phyloP scores from a whole-genome alignment of 2,113 vertebrate genomes.

The Ursus arctos region DNA sequence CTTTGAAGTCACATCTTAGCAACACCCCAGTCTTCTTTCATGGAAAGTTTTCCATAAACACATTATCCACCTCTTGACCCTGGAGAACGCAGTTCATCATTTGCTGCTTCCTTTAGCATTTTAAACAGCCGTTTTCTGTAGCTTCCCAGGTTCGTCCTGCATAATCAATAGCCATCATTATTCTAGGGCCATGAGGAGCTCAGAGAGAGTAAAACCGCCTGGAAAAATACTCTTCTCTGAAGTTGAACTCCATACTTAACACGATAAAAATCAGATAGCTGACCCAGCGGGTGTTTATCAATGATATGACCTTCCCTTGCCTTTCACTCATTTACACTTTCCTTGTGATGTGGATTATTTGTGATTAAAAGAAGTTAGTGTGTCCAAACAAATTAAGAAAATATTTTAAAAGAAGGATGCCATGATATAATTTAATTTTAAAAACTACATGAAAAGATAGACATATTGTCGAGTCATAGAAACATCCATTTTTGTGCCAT shows the following conservation, averaged over 20 bases:
- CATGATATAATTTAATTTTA: not conserved
- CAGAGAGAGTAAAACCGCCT: constrained; percentile 6
- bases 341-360: not conserved
- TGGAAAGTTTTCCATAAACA: constrained; percentile 6
- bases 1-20: constrained; percentile 59
- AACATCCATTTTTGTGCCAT: not conserved
- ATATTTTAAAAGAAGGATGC: not conserved
- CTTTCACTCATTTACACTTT: not conserved
- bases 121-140: constrained; percentile 43
- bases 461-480: not conserved
- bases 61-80: not conserved
- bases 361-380: not conserved
- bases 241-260: not conserved
- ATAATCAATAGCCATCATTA: constrained; percentile 52
- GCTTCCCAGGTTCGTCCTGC: not conserved
- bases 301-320: not conserved
- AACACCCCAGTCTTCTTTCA: not conserved
- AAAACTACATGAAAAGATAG: not conserved
- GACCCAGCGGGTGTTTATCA: not conserved
- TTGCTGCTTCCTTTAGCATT: constrained; percentile 11
- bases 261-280: not conserved
- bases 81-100: not conserved
- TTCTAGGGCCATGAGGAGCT: not conserved
- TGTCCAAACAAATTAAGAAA: not conserved
- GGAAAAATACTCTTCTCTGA: constrained; percentile 29